phyloP scores from a whole-genome alignment of 2,888 invertebrate genomes.

The Drosophila anceps region DNA sequence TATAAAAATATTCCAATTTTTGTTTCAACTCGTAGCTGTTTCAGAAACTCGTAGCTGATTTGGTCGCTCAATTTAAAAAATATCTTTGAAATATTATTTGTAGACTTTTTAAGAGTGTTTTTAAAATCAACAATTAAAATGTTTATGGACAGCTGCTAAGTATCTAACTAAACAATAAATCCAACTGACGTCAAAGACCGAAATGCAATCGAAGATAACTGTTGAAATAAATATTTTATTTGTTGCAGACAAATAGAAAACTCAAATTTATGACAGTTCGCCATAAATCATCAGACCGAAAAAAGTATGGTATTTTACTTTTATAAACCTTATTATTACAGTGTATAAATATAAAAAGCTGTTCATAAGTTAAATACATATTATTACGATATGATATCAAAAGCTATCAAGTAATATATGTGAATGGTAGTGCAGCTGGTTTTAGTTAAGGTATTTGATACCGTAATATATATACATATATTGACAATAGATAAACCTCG shows the following conservation, averaged over 20 bases:
- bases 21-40: too few species aligned
- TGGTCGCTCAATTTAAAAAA: background rate
- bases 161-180: slow-evolving; percentile 6
- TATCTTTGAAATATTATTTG: background rate
- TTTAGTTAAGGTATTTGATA: slow-evolving; percentile 26
- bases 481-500: slow-evolving; percentile 17
- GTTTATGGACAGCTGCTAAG: slow-evolving; percentile 3
- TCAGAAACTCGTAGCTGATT: too few species aligned
- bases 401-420: slow-evolving; percentile 4
- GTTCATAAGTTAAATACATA: slow-evolving; percentile 33
- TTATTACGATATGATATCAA: slow-evolving; percentile 23
- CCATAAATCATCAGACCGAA: slow-evolving; percentile 2
- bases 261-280: background rate
- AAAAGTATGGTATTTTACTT: background rate
- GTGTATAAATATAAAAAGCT: background rate
- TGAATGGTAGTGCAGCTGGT: slow-evolving; percentile 13
- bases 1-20: too few species aligned
- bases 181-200: slow-evolving; percentile 8
- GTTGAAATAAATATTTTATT: background rate
- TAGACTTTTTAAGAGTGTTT: background rate
- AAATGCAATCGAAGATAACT: slow-evolving; percentile 9
- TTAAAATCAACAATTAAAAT: background rate
- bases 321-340: background rate
- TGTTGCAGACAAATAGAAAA: slow-evolving; percentile 10
- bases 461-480: slow-evolving; percentile 5